Evolutionary conservation across 2,797 vertebrate species (phyloP), one percentile per base, ranked within the genome.

Genomic region (Parauchenoglanis punctatus): DNA sequence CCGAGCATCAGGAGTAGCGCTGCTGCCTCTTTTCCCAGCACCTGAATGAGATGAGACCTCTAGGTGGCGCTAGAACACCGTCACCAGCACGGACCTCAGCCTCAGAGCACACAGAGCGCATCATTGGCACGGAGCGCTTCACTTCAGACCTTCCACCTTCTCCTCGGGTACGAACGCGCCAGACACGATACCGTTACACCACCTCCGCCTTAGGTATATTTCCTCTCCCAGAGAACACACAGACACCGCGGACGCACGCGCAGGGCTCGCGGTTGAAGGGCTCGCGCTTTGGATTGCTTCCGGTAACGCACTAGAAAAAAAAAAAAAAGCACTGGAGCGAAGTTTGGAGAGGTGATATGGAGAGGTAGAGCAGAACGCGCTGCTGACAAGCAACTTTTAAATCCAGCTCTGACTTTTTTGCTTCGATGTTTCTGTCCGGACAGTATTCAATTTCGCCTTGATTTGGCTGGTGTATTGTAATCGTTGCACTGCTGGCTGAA

Each of bases 11-110:
- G 46, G n/a, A 78, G 17, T 3, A 67, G 20, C 2, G 35, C 59
- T 52, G 59, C 72, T 8, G 58, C 40, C 70, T 73, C 28, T 35
- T 28, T 84, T 40, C 23, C 35, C 54, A 13, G 12, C 28, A 84
- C 31, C 13, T 44, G 52, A 40, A 44, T 18, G 23, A 58, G 23
- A 8, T 73, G 31, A 18, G 2, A 44, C 28, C 90, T 31, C 90
- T 89, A 65, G 87, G 89, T 86, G 90, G 86, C 90, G 90, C 87
- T 90, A 87, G 54, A 88, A 87, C 89, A 84, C 81, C 63, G 49
- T 56, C n/a, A 63, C 10, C 54, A 40, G 35, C 59, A 28, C 25
- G 61, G 28, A 6, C 4, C 20, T 44, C 67, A 0, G 68, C 1
- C 40, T 84, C 68, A 89, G 77, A 75, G 84, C 58, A 23, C 72